Evolutionary conservation across 2,888 invertebrate species (phyloP).

Genomic region (Xylophagus ater): DNA sequence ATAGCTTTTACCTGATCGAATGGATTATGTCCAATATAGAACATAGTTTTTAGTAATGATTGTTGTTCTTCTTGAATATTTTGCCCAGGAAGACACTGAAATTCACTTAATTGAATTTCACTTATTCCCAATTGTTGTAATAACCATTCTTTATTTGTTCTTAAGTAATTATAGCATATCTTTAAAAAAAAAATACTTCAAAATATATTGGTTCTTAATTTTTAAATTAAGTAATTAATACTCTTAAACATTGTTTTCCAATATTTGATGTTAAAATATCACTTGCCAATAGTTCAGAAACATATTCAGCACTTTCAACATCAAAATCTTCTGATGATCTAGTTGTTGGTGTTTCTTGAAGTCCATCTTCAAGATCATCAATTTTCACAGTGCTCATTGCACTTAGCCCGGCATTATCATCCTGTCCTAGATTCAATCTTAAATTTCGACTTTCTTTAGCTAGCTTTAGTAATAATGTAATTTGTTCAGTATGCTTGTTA

Average conservation of each 20-base stretch:
- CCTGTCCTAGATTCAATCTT: conserved; percentile 37
- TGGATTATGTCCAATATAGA: conserved; percentile 60
- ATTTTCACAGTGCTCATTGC: conserved; percentile 34
- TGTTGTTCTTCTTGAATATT: conserved; percentile 34
- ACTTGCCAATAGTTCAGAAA: conserved; percentile 48
- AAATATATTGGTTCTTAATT: too few relatives aligned
- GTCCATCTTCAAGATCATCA: conserved; percentile 24
- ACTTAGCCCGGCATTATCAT: conserved; percentile 27
- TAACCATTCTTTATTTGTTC: conserved; percentile 57
- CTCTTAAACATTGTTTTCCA: conserved; percentile 46
- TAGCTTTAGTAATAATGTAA: conserved; percentile 50
- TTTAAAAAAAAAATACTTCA: conserved; percentile 33
- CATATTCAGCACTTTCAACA: conserved; percentile 41
- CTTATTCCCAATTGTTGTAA: conserved; percentile 46
- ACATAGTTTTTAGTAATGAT: conserved; percentile 63
- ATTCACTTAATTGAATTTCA: conserved; percentile 29
- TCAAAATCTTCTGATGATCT: conserved; percentile 32
- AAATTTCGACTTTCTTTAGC: conserved; percentile 40
- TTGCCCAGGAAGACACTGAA: conserved; percentile 36
- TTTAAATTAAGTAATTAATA: too few relatives aligned
- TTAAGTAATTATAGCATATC: conserved; percentile 60
- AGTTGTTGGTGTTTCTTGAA: conserved; percentile 24
- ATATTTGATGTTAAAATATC: conserved; percentile 50
- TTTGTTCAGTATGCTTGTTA: conserved; percentile 65
- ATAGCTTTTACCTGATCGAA: conserved; percentile 57